Evolutionary conservation across 2,797 vertebrate species (phyloP), one percentile per base, ranked within the genome.

Genomic region (Petrocephalus schoutedeni): DNA sequence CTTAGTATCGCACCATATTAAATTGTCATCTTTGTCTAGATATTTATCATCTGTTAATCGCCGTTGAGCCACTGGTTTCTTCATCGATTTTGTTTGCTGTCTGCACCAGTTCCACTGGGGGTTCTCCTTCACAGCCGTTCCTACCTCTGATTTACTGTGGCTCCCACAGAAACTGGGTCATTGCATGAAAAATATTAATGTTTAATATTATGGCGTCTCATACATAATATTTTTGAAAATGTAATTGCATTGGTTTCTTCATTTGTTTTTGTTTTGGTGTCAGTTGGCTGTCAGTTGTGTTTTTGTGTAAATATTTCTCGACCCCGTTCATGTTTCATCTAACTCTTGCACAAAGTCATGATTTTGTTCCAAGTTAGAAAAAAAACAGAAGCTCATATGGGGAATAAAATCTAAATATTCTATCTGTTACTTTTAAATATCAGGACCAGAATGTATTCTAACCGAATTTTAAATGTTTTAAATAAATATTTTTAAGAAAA

Each of bases 401-500:
- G 32, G 36, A 77, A 28, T 28, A 45, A 77, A 77, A 45, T 45
- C 16, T 1, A 80, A 80, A 80, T 80, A 16, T 80, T 1, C 41
- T 80, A 49, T 80, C 16, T n/a, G 41, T 80, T 49, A 49, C 36
- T 49, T 6, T 77, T 45, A 77, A 77, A 71, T 14, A 53, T 53
- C 49, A 23, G 41, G 0, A n/a, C n/a, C 45, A 84, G 80, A 80
- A 84, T 84, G 80, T 84, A 49, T 54, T 84, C 45, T 67, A 87
- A 54, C 16, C 5, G 51, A 56, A 56, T 28, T 32, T 57, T 87
- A 41, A 32, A 32, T 51, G 45, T 59, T 86, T 86, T 86, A 32
- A 58, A 84, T 84, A 84, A 84, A 84, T 45, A n/a, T 54, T 80
- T 58, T 49, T 32, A 45, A 67, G 82, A 10, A 57, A 84, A 32